Base-by-base conservation (phyloP, 1,140 invertebrate species). In the Thaumatotibia leucotreta region DNA sequence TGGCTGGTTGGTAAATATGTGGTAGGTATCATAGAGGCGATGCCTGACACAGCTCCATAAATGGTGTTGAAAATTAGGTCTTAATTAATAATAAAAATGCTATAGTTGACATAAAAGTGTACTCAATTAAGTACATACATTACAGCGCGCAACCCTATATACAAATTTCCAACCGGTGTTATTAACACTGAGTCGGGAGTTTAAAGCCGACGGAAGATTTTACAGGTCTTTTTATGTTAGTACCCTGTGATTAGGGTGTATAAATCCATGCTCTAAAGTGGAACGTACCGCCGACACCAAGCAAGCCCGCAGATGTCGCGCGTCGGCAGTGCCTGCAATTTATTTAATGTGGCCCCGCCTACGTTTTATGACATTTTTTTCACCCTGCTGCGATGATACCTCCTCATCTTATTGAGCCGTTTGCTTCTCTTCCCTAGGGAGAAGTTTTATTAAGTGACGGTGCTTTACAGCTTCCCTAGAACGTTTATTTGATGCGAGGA, bases 391-490 rank as follows among this genome's bases (percentile, higher is more conserved):
- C 80, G 82, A 86, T 83, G 79, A 82, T 76, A 80, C 76, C 76
- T 73, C 72, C 79, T 84, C 81, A 78, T 84, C 79, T 86, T 83
- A 86, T 86, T 84, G 83, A 88, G 84, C 76, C 82, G 80, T 86
- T 88, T 86, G 77, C 80, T 77, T 79, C 73, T 73, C 76, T 83
- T 77, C 81, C 79, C 79, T 52, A 67, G 75, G 75, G 80, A 84
- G 76, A 82, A 84, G 71, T 87, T 88, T 86, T 88, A 87, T 86
- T 86, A 86, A 88, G 84, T 86, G 80, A 82, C 73, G 77, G 74
- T 77, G 76, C 76, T 88, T 82, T 74, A 75, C 75, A 79, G 79
- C 72, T 83, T 73, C 71, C 39, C 52, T 31, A 65, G 45, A 65
- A 58, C 52, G 65, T 35, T 72, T 74, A 63, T 72, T 76, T 69